These are phyloP conservation scores for Idaea aversata DNA, from an alignment of 2,888 invertebrate species.

Conservation along the genomic window DNA sequence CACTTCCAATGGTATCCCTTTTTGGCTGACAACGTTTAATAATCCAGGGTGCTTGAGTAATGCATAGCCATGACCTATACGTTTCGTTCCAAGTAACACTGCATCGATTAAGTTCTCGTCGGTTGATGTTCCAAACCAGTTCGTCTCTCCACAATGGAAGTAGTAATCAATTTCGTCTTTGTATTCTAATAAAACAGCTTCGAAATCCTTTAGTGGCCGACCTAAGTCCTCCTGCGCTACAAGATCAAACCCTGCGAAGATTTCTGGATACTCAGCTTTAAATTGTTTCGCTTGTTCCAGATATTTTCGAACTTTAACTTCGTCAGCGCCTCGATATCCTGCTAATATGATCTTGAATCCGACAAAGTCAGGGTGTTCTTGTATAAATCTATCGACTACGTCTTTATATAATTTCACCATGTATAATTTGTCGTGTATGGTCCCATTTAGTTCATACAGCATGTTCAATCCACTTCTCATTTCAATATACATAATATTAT, in stretches of 20 bases:
- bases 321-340: conserved; percentile 38
- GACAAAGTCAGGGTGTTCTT: conserved; percentile 82
- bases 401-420: conserved; percentile 78
- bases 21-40: conserved; percentile 75
- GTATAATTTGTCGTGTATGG: conserved; percentile 70
- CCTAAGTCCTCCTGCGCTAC: conserved; percentile 90
- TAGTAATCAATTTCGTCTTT: conserved; percentile 82
- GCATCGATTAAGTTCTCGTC: conserved; percentile 90
- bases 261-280: conserved; percentile 80
- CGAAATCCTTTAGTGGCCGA: conserved; percentile 80
- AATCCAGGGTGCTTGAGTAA: conserved; percentile 86
- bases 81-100: conserved; percentile 84
- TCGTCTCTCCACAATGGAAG: conserved; percentile 91
- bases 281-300: conserved; percentile 55
- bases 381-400: conserved; percentile 78
- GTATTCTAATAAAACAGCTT: conserved; percentile 74
- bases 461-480: conserved; percentile 80
- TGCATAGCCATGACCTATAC: conserved; percentile 90
- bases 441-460: conserved; percentile 84
- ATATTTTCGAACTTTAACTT: conserved; percentile 61
- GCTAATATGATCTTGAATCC: conserved; percentile 85
- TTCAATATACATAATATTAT: conserved; percentile 86
- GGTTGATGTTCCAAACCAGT: conserved; percentile 83
- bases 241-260: conserved; percentile 89
- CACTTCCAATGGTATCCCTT: conserved; percentile 86